phyloP scores from a whole-genome alignment of 2,113 vertebrate genomes.

The human (Homo sapiens) region DNA sequence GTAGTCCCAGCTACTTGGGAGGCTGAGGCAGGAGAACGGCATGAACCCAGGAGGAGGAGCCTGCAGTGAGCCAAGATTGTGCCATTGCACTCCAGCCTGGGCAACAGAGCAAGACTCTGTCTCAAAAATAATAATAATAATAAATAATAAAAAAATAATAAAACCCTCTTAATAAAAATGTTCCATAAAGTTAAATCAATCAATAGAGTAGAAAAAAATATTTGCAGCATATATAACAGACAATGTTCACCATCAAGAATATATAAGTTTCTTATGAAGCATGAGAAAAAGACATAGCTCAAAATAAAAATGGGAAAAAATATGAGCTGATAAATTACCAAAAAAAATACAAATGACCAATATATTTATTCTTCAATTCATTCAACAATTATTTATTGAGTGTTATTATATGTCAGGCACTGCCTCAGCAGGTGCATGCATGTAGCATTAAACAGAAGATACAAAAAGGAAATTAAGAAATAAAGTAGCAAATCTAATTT shows the following conservation, averaged over 20 bases:
- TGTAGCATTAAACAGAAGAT: neutral
- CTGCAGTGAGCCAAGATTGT: too few species aligned
- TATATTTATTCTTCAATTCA: neutral
- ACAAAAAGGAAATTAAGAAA: neutral
- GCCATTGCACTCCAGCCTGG: too few species aligned
- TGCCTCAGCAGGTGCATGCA: neutral
- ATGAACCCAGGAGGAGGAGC: too few species aligned
- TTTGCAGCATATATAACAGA: neutral
- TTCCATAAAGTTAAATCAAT: neutral
- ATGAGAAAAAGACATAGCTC: neutral
- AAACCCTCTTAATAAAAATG: neutral
- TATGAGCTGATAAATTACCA: neutral
- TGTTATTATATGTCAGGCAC: neutral
- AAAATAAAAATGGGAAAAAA: neutral
- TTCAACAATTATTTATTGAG: neutral
- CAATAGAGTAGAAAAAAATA: neutral
- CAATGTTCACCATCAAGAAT: neutral
- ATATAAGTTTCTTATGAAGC: neutral
- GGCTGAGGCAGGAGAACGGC: too few species aligned
- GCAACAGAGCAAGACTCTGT: too few species aligned
- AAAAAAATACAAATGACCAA: neutral
- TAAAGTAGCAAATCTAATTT: constrained; percentile 9
- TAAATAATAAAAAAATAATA: neutral
- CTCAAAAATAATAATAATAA: too few species aligned
- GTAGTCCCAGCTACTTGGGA: too few species aligned